phyloP scores from a whole-genome alignment of 2,888 invertebrate species.

The Aelia acuminata region DNA sequence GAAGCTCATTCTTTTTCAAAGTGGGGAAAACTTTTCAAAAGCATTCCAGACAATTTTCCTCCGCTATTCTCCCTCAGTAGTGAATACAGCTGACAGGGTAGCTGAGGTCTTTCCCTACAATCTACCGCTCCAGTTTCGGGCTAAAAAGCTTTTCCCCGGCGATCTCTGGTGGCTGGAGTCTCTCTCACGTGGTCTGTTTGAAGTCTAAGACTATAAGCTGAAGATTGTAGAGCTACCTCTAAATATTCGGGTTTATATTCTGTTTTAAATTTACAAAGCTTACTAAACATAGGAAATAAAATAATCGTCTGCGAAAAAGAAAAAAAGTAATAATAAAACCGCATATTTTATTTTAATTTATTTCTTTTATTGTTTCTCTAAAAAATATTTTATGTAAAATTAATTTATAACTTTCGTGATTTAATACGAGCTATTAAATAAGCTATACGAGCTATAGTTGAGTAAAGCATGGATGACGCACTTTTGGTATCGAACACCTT shows the following conservation, averaged over 20 bases:
- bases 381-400: too few relatives aligned
- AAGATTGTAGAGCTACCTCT: not conserved
- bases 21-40: not conserved
- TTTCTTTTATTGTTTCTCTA: too few relatives aligned
- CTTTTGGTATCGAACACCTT: too few relatives aligned
- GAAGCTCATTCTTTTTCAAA: not conserved
- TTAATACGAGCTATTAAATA: too few relatives aligned
- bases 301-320: too few relatives aligned
- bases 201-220: not conserved
- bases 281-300: too few relatives aligned
- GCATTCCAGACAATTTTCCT: slow-evolving; percentile 4
- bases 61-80: not conserved
- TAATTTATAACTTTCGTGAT: too few relatives aligned
- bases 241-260: not conserved
- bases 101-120: not conserved
- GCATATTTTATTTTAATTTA: too few relatives aligned
- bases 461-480: too few relatives aligned
- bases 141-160: slow-evolving; percentile 14
- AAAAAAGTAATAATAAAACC: too few relatives aligned
- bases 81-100: not conserved
- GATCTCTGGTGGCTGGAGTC: not conserved
- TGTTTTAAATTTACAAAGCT: too few relatives aligned
- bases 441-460: too few relatives aligned
- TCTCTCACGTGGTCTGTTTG: not conserved
- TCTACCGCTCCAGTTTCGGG: not conserved